These are phyloP conservation scores for Calameuta idolon DNA, from an alignment of 2,888 invertebrate species.

Conservation along the genomic window DNA sequence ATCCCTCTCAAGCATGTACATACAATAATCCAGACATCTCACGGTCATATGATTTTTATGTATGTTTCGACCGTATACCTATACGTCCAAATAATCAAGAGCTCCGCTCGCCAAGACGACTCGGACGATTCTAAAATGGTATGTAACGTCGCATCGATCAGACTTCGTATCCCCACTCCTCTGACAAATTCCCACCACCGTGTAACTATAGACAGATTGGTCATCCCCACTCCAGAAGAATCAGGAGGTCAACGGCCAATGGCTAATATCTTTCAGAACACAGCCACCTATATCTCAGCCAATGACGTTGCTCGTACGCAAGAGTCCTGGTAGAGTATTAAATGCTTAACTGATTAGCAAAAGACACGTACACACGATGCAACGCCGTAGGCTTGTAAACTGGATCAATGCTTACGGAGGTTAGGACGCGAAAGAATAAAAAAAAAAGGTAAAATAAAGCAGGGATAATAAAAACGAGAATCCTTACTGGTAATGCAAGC, in stretches of 20 bases:
- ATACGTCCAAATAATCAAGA: neutral
- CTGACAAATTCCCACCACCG: neutral
- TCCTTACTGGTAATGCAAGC: neutral
- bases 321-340: neutral
- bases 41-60: neutral
- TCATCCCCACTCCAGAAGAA: neutral
- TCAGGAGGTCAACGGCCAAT: slow-evolving; percentile 46
- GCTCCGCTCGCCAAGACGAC: neutral
- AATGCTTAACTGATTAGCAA: neutral
- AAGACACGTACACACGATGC: neutral
- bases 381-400: neutral
- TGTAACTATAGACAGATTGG: neutral
- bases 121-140: neutral
- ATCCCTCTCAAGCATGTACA: neutral
- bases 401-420: neutral
- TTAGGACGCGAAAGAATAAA: neutral
- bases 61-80: neutral
- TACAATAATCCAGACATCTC: neutral
- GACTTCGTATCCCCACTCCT: slow-evolving; percentile 2
- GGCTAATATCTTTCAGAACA: slow-evolving; percentile 23
- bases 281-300: slow-evolving; percentile 18
- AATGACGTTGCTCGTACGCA: neutral
- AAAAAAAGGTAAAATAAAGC: neutral
- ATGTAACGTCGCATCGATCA: slow-evolving; percentile 36
- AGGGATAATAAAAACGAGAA: neutral